Evolutionary conservation across 2,888 invertebrate species (phyloP).

Genomic region (Amphipyra berbera): DNA sequence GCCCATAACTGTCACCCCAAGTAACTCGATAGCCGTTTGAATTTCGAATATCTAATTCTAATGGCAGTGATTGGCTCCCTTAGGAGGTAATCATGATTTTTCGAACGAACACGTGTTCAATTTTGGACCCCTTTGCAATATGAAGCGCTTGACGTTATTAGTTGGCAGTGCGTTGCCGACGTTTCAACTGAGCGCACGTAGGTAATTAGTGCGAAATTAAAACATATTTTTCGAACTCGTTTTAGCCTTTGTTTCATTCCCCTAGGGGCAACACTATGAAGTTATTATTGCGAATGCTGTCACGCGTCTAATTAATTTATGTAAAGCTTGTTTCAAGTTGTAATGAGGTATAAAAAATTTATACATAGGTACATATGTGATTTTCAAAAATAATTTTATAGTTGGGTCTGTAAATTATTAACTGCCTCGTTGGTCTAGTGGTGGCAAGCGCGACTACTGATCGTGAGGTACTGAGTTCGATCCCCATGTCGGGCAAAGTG

Average conservation of each 20-base stretch:
- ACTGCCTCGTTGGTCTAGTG: too few relatives aligned
- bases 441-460: too few relatives aligned
- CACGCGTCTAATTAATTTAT: conserved; percentile 21
- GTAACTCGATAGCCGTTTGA: conserved; percentile 85
- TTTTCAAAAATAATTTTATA: too few relatives aligned
- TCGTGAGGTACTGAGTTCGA: too few relatives aligned
- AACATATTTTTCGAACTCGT: conserved; percentile 52
- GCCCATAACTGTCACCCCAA: conserved; percentile 78
- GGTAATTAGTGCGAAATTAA: conserved; percentile 63
- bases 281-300: conserved; percentile 25
- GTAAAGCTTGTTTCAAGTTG: neutral
- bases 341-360: neutral
- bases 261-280: conserved; percentile 11
- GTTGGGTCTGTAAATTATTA: too few relatives aligned
- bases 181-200: conserved; percentile 44
- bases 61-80: conserved; percentile 88
- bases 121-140: conserved; percentile 83
- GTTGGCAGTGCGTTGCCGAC: conserved; percentile 57
- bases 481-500: too few relatives aligned
- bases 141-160: conserved; percentile 75
- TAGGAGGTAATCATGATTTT: conserved; percentile 88
- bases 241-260: conserved; percentile 33
- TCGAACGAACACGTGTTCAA: conserved; percentile 88
- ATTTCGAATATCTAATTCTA: conserved; percentile 88
- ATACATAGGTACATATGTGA: too few relatives aligned